phyloP scores from a whole-genome alignment of 1,140 invertebrate species.

The Drosophila ironensis region DNA sequence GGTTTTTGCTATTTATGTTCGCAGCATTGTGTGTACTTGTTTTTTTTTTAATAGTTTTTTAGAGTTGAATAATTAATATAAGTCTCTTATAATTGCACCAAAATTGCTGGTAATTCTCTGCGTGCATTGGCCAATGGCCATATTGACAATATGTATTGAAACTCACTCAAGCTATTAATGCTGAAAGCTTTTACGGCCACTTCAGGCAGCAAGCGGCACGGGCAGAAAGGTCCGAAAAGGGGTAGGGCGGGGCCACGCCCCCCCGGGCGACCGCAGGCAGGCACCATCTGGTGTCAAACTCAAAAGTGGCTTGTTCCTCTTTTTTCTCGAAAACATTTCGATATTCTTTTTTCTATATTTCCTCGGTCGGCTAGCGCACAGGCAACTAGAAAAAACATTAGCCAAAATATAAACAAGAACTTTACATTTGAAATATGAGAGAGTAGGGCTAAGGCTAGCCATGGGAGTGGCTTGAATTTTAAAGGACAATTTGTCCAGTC shows the following conservation, averaged over 20 bases:
- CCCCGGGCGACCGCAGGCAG: conserved; percentile 59
- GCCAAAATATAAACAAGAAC: conserved; percentile 81
- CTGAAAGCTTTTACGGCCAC: conserved; percentile 78
- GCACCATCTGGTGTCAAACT: conserved; percentile 80
- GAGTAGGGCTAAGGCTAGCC: conserved; percentile 1
- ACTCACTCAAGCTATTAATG: conserved; percentile 79
- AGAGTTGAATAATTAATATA: no score
- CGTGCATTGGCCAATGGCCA: conserved; percentile 71
- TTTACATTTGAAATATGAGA: conserved; percentile 70
- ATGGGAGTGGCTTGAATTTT: conserved; percentile 32
- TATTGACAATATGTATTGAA: conserved; percentile 80
- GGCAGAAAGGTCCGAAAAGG: not conserved
- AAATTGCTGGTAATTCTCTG: not conserved
- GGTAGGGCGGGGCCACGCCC: not conserved
- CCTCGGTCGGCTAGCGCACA: conserved; percentile 21
- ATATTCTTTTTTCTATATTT: conserved; percentile 17
- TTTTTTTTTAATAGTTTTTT: no score
- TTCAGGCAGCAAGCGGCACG: conserved; percentile 55
- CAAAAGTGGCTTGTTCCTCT: conserved; percentile 75
- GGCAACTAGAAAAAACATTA: conserved; percentile 69
- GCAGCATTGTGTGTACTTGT: no score
- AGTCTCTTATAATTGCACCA: no score
- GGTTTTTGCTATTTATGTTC: no score
- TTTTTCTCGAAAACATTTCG: conserved; percentile 33
- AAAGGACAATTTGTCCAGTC: conserved; percentile 32